Conservation (phyloP, 2,888 invertebrate species). For the Volucella zonaria region DNA sequence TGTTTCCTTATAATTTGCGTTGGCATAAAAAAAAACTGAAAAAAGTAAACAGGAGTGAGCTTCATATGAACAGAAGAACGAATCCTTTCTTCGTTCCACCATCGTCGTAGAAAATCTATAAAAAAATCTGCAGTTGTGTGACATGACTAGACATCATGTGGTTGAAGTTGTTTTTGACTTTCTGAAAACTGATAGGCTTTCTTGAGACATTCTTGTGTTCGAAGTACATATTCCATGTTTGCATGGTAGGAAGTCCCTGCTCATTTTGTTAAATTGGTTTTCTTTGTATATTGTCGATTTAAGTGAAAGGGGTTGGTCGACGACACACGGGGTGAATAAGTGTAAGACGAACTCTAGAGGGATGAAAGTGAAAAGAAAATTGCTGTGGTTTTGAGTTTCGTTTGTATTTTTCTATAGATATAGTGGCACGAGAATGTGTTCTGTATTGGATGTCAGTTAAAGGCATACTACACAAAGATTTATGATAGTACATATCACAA, state of each 20-base stretch:
- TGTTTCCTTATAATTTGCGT: too few relatives aligned
- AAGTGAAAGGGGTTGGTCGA: not conserved
- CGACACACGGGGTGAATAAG: not conserved
- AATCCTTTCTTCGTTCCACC: too few relatives aligned
- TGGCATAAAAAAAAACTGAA: too few relatives aligned
- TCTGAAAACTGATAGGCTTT: conserved; percentile 38
- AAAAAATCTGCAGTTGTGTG: not conserved
- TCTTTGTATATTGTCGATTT: conserved; percentile 25
- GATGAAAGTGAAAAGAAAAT: conserved; percentile 58
- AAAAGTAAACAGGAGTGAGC: too few relatives aligned
- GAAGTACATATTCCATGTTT: not conserved
- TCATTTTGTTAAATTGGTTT: conserved; percentile 40
- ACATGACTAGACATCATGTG: not conserved
- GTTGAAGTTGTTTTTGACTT: not conserved
- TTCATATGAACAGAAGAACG: too few relatives aligned
- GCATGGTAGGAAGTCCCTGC: conserved; percentile 2
- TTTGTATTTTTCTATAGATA: not conserved
- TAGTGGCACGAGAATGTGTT: not conserved
- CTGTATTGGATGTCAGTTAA: conserved; percentile 50
- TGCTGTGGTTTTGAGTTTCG: conserved; percentile 48
- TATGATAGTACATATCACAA: conserved; percentile 48
- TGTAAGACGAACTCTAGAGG: conserved; percentile 27
- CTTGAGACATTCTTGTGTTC: conserved; percentile 7
- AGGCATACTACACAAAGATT: conserved; percentile 55
- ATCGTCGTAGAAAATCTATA: too few relatives aligned